Evolutionary conservation across 2,797 vertebrate species (phyloP).

Genomic region (Anguilla marmorata): DNA sequence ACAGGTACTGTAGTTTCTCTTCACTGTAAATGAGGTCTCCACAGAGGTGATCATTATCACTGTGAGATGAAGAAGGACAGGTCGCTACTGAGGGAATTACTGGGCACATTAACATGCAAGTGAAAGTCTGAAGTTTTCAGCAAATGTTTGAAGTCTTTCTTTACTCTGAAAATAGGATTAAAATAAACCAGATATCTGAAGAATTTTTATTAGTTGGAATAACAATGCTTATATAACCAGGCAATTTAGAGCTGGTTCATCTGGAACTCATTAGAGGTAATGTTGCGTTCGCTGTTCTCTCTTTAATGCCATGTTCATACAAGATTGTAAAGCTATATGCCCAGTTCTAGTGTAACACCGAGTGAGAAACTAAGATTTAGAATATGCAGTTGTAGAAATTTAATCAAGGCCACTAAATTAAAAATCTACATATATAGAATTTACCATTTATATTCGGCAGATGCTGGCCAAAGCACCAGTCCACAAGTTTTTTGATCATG

Average conservation of each 20-base stretch:
- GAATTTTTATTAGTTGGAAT: conserved; percentile 34
- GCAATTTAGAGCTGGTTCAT: conserved; percentile 34
- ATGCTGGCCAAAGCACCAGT: neutral
- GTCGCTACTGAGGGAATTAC: neutral
- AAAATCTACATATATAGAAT: neutral
- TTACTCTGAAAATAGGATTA: neutral
- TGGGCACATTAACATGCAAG: conserved; percentile 15
- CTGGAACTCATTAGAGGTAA: conserved; percentile 39
- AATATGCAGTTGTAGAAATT: neutral
- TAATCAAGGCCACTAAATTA: neutral
- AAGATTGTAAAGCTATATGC: conserved; percentile 24
- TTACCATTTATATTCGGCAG: neutral
- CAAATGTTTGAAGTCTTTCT: conserved; percentile 14
- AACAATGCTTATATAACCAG: conserved; percentile 29
- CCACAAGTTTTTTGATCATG: neutral
- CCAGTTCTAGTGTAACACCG: neutral
- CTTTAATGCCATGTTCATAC: conserved; percentile 22
- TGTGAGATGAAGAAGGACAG: neutral
- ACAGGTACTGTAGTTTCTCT: neutral
- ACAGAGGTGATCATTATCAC: neutral
- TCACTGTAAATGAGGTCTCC: neutral
- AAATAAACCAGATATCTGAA: conserved; percentile 25
- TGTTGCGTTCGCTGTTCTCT: conserved; percentile 27
- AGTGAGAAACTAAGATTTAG: neutral
- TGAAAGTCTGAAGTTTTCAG: conserved; percentile 5